Evolutionary conservation across 2,797 vertebrate species (phyloP).

Genomic region (Spinus olivaceus): DNA sequence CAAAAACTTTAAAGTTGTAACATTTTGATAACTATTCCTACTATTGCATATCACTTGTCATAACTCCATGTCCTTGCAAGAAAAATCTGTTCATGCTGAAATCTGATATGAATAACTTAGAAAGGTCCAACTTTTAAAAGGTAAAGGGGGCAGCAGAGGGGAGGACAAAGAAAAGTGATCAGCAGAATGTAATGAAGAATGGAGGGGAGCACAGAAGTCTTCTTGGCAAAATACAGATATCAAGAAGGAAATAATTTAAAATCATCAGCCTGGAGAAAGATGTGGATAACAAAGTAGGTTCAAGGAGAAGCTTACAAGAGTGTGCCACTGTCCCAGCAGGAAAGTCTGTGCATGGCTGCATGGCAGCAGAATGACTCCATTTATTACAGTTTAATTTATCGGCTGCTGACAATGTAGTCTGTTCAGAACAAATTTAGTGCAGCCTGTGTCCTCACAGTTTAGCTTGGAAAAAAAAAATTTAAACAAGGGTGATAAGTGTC

Average conservation of each 20-base stretch:
- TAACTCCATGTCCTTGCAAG: neutral
- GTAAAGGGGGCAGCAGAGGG: neutral
- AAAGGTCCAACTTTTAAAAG: neutral
- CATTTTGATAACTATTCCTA: neutral
- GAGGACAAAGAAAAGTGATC: neutral
- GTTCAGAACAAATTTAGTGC: constrained; percentile 2
- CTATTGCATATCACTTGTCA: neutral
- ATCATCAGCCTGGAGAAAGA: constrained; percentile 6
- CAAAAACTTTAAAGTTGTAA: neutral
- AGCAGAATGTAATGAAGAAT: neutral
- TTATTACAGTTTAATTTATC: constrained; percentile 28
- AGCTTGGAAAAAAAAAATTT: neutral
- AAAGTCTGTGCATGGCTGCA: neutral
- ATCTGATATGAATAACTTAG: neutral
- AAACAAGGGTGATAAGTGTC: neutral
- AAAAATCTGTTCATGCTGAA: neutral
- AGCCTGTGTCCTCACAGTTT: neutral
- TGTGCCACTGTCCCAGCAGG: neutral
- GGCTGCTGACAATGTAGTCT: constrained; percentile 1
- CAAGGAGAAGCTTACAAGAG: neutral
- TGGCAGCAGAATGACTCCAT: neutral
- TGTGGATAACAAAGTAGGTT: neutral
- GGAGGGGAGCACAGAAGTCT: neutral
- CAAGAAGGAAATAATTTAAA: neutral
- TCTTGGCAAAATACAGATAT: neutral